Conservation (phyloP, 2,113 vertebrate species). For the Candoia aspera region DNA sequence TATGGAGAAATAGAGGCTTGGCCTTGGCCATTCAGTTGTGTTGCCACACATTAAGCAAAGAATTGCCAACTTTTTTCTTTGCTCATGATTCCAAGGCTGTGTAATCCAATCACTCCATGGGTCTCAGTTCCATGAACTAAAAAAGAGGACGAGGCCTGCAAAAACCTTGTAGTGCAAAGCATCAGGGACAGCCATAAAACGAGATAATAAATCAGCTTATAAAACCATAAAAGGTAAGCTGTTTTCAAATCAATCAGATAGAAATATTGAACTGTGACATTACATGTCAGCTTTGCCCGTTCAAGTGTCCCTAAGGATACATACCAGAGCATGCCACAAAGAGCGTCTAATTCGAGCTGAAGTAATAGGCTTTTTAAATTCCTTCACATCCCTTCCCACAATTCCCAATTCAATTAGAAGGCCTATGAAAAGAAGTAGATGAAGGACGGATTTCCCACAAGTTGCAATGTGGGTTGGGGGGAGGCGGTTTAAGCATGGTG, state of each 20-base stretch:
- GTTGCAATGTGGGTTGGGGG: not conserved
- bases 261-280: constrained; percentile 37
- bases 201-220: constrained; percentile 61
- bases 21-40: constrained; percentile 36
- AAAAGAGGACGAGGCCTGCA: constrained; percentile 59
- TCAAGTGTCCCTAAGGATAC: constrained; percentile 34
- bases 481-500: not conserved
- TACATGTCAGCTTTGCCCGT: constrained; percentile 25
- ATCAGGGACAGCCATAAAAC: constrained; percentile 51
- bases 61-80: constrained; percentile 19
- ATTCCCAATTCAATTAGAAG: constrained; percentile 42
- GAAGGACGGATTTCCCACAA: not conserved
- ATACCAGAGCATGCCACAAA: not conserved
- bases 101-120: constrained; percentile 46
- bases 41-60: constrained; percentile 48
- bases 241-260: constrained; percentile 47
- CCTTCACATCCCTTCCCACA: not conserved
- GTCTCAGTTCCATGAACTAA: constrained; percentile 65
- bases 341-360: constrained; percentile 1
- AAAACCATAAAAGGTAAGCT: constrained; percentile 51
- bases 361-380: constrained; percentile 25
- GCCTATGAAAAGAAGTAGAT: not conserved
- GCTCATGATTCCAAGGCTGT: not conserved
- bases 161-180: constrained; percentile 62
- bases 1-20: constrained; percentile 24